These are phyloP conservation scores for Agraylea sexmaculata DNA, from an alignment of 1,140 invertebrate genomes.

Conservation along the genomic window DNA sequence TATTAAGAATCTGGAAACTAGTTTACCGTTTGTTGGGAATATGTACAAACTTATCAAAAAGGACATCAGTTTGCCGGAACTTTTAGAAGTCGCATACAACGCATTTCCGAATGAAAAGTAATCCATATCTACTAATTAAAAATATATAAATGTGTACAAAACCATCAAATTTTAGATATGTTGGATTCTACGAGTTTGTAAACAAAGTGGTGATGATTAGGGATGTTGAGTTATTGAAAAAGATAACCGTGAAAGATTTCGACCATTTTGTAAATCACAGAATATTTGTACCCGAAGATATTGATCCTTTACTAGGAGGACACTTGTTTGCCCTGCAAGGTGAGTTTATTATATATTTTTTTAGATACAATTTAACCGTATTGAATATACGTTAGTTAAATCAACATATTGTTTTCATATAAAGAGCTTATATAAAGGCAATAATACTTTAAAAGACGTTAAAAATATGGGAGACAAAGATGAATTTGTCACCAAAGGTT, in stretches of 20 bases:
- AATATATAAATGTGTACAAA: background rate
- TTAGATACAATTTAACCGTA: background rate
- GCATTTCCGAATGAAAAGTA: constrained; percentile 14
- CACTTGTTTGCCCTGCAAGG: constrained; percentile 14
- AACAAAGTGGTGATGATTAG: constrained; percentile 7
- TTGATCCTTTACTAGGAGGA: constrained; percentile 9
- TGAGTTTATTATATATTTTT: constrained; percentile 8
- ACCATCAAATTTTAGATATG: constrained; percentile 9
- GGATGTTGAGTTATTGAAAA: constrained; percentile 18
- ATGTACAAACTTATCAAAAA: background rate
- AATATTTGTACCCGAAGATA: background rate
- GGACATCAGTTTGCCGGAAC: constrained; percentile 1
- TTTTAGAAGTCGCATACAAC: constrained; percentile 9
- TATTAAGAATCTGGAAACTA: too few relatives aligned
- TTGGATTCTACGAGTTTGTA: constrained; percentile 12
- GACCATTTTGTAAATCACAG: constrained; percentile 22
- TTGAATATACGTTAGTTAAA: too few relatives aligned
- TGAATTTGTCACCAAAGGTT: too few relatives aligned
- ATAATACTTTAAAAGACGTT: too few relatives aligned
- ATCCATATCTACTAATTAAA: background rate
- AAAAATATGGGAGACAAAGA: too few relatives aligned
- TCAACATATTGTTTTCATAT: too few relatives aligned
- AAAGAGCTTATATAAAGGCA: too few relatives aligned
- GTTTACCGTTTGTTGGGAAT: background rate
- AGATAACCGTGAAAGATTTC: constrained; percentile 22